A percentile compares a stretch with the other conserved stretches of the same genome.
phyloP scores from a whole-genome alignment of 2,113 vertebrate species.

The Leptocoma aspasia region DNA sequence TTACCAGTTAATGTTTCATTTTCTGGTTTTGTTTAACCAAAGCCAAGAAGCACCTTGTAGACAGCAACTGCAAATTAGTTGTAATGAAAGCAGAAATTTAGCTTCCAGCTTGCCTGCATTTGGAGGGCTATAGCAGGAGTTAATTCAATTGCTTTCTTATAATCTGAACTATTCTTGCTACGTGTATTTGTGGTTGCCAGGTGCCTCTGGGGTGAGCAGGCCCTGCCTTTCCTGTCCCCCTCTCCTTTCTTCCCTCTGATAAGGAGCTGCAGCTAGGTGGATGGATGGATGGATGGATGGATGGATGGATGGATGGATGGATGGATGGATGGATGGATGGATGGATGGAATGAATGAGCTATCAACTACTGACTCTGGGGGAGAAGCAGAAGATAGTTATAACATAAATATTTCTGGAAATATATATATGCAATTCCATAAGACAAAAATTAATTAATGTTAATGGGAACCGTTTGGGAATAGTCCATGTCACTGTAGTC shows the following conservation, averaged over 20 bases:
- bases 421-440: neutral
- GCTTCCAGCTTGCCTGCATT: neutral
- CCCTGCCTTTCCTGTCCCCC: neutral
- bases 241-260: neutral
- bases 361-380: rapidly evolving
- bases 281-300: neutral
- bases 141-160: constrained; percentile 31
- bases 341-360: neutral
- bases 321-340: neutral
- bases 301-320: neutral
- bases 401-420: neutral
- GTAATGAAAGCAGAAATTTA: constrained; percentile 26
- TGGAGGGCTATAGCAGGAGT: neutral
- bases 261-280: neutral
- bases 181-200: neutral
- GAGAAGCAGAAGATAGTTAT: neutral
- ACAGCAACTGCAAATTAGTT: constrained; percentile 32
- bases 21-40: neutral
- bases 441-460: neutral
- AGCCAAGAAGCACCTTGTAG: neutral
- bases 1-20: neutral
- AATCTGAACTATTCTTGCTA: neutral
- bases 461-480: neutral
- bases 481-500: neutral
- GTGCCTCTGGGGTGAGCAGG: neutral